A percentile compares a stretch with the other conserved stretches of the same genome.
Evolutionary conservation across 2,797 vertebrate species (phyloP).

Genomic region (Chromobotia macracanthus): DNA sequence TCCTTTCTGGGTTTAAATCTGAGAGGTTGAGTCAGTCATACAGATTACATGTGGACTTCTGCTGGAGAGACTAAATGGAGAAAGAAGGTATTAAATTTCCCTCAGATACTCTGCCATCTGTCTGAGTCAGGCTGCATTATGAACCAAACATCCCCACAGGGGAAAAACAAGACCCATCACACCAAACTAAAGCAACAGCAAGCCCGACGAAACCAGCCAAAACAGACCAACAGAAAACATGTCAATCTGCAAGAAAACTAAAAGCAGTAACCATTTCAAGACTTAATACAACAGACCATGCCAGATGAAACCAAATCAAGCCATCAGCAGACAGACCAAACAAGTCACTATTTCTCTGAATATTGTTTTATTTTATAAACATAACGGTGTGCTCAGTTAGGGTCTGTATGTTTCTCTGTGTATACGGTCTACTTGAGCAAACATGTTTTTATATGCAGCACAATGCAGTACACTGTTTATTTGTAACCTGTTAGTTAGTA

Average conservation of each 20-base stretch:
- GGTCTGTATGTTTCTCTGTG: too few relatives aligned
- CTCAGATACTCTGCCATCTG: slow-evolving; percentile 57
- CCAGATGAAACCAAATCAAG: not conserved
- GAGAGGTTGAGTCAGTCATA: slow-evolving; percentile 34
- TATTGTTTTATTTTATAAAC: too few relatives aligned
- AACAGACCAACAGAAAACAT: slow-evolving; percentile 1
- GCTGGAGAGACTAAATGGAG: slow-evolving; percentile 45
- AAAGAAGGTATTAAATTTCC: slow-evolving; percentile 55
- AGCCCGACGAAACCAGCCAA: not conserved
- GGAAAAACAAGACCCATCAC: slow-evolving; percentile 32
- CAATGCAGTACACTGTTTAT: not conserved
- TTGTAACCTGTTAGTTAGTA: not conserved
- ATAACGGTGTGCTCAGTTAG: too few relatives aligned
- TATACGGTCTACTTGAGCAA: too few relatives aligned
- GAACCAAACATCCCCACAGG: slow-evolving; percentile 19
- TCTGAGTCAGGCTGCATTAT: slow-evolving; percentile 38
- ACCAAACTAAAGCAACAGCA: slow-evolving; percentile 15
- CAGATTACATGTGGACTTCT: slow-evolving; percentile 38
- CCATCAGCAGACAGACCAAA: too few relatives aligned
- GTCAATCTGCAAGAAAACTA: too few relatives aligned
- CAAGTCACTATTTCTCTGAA: too few relatives aligned
- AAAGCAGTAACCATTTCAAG: not conserved
- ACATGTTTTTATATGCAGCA: too few relatives aligned
- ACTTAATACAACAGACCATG: too few relatives aligned
- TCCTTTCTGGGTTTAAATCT: slow-evolving; percentile 36